Evolutionary conservation across 2,888 invertebrate genomes (phyloP).

Genomic region (Troides aeacus): DNA sequence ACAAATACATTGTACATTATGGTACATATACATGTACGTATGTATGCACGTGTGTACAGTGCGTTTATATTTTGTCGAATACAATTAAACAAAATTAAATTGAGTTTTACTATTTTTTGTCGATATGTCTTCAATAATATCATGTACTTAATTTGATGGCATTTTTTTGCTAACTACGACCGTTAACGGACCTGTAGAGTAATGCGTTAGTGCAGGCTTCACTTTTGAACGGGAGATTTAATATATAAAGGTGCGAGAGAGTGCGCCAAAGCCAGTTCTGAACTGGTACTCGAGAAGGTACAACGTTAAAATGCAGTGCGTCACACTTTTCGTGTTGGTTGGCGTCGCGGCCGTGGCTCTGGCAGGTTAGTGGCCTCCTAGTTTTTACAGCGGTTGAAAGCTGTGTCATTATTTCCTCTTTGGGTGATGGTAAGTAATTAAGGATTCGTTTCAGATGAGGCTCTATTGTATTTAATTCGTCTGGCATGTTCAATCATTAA

Average conservation of each 20-base stretch:
- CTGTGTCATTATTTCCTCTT: constrained; percentile 46
- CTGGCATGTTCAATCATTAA: constrained; percentile 10
- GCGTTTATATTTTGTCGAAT: background rate
- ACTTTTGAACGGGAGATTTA: constrained; percentile 39
- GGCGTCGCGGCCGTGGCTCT: constrained; percentile 61
- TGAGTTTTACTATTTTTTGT: constrained; percentile 17
- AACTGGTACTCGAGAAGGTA: constrained; percentile 46
- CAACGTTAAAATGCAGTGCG: constrained; percentile 61
- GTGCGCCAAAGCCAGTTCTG: constrained; percentile 60
- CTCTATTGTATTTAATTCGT: constrained; percentile 24
- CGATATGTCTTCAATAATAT: constrained; percentile 16
- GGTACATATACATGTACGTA: too few species aligned
- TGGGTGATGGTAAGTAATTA: constrained; percentile 46
- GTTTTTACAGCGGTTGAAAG: constrained; percentile 55
- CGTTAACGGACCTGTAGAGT: constrained; percentile 56
- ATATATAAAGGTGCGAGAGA: constrained; percentile 58
- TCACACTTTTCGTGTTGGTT: constrained; percentile 59
- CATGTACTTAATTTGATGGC: constrained; percentile 39
- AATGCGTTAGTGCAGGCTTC: constrained; percentile 50
- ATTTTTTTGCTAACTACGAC: constrained; percentile 55
- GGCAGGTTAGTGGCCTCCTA: constrained; percentile 74
- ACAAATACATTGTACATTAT: too few species aligned
- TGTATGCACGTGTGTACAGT: too few species aligned
- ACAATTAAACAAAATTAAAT: constrained; percentile 5
- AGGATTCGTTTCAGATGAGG: constrained; percentile 40